Evolutionary conservation across 2,113 vertebrate genomes (phyloP).

Genomic region (Balaeniceps rex): DNA sequence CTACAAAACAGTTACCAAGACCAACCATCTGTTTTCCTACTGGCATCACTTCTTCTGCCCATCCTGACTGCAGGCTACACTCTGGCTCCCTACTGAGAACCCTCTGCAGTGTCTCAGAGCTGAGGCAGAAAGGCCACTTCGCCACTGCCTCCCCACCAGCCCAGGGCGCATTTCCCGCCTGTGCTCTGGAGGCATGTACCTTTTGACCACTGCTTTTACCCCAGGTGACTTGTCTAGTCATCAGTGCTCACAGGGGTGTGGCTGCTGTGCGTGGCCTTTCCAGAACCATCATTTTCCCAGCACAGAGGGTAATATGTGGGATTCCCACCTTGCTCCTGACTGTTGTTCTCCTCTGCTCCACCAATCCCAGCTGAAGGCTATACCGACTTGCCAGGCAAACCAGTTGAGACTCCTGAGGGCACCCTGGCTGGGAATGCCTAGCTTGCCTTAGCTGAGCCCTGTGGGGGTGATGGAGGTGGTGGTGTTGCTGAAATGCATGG

Average conservation of each 20-base stretch:
- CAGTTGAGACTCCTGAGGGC: background rate
- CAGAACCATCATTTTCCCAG: background rate
- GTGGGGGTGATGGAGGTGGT: fast-evolving
- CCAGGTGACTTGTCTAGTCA: background rate
- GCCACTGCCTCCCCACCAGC: background rate
- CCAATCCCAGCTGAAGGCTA: background rate
- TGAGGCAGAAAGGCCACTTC: background rate
- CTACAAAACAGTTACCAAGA: background rate
- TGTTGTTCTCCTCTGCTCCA: background rate
- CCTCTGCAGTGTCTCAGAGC: background rate
- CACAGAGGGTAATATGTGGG: background rate
- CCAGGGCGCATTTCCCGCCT: background rate
- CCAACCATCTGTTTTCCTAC: background rate
- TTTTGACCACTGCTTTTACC: background rate
- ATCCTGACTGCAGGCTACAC: too few species aligned
- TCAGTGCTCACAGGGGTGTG: background rate
- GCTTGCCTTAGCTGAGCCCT: background rate
- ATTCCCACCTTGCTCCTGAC: background rate
- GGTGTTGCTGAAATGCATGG: background rate
- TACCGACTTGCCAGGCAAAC: background rate
- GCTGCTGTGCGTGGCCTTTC: background rate
- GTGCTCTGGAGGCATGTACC: background rate
- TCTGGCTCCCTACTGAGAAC: background rate
- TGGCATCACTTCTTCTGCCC: background rate
- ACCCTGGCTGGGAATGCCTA: background rate